phyloP scores from a whole-genome alignment of 2,888 invertebrate species.

The Perithous albicinctus region DNA sequence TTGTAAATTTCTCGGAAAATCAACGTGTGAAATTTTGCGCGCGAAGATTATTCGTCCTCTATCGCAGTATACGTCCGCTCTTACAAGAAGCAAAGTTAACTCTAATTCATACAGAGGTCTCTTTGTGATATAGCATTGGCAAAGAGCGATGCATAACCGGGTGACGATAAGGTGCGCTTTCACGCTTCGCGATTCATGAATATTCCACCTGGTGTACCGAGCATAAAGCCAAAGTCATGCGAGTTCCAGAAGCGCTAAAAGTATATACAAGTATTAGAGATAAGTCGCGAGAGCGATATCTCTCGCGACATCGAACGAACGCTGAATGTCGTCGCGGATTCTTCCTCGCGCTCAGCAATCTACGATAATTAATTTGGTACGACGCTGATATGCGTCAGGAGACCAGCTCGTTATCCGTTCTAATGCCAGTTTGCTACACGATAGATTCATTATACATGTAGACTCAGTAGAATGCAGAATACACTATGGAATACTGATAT shows the following conservation, averaged over 20 bases:
- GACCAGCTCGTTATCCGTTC: slow-evolving; percentile 37
- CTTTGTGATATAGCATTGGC: slow-evolving; percentile 17
- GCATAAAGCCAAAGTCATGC: neutral
- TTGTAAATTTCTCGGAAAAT: neutral
- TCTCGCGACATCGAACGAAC: slow-evolving; percentile 14
- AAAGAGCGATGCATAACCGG: slow-evolving; percentile 28
- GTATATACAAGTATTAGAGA: slow-evolving; percentile 23
- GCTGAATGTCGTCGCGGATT: slow-evolving; percentile 19
- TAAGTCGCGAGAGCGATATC: slow-evolving; percentile 37
- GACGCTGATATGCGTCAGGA: slow-evolving; percentile 42
- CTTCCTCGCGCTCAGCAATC: slow-evolving; percentile 17
- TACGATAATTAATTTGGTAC: slow-evolving; percentile 56
- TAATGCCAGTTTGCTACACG: slow-evolving; percentile 23
- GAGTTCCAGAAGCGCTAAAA: slow-evolving; percentile 31
- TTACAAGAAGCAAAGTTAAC: slow-evolving; percentile 8
- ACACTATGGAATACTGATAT: slow-evolving; percentile 45
- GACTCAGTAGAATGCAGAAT: slow-evolving; percentile 29
- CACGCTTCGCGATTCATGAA: slow-evolving; percentile 58
- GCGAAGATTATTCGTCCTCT: neutral
- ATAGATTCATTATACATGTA: slow-evolving; percentile 44
- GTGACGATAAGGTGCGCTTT: slow-evolving; percentile 50
- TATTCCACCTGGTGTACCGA: slow-evolving; percentile 55
- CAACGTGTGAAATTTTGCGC: neutral
- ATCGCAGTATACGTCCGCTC: neutral
- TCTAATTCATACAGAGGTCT: slow-evolving; percentile 36